Conservation (phyloP, 2,888 invertebrate species). For the Metalampra italica region DNA sequence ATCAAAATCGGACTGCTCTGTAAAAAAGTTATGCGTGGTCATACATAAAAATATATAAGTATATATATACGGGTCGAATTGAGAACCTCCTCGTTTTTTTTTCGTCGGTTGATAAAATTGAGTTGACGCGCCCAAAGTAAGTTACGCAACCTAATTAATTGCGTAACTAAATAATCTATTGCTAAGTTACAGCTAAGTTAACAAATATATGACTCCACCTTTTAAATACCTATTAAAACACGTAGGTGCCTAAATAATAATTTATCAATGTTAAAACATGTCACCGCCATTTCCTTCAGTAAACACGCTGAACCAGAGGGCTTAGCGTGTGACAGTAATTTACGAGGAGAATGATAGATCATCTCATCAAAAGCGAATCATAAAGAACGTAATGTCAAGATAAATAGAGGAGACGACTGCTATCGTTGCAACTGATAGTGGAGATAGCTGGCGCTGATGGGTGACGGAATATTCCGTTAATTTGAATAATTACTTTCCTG, state of each 20-base stretch:
- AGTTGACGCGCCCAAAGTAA: no score
- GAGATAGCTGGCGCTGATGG: slow-evolving; percentile 19
- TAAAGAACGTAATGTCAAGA: slow-evolving; percentile 21
- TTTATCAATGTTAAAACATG: neutral
- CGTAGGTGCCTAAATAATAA: neutral
- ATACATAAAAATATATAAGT: no score
- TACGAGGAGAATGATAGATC: slow-evolving; percentile 22
- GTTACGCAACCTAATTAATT: no score
- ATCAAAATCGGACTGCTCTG: no score
- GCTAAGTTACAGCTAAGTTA: no score
- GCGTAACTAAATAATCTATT: no score
- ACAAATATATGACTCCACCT: no score
- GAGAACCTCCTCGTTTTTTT: no score
- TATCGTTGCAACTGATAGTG: slow-evolving; percentile 12
- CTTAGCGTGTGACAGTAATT: slow-evolving; percentile 26
- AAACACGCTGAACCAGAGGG: slow-evolving; percentile 4
- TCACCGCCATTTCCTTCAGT: neutral
- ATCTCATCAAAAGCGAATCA: slow-evolving; percentile 5
- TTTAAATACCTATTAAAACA: neutral
- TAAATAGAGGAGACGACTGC: slow-evolving; percentile 25
- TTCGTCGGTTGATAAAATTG: no score
- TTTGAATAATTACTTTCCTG: neutral
- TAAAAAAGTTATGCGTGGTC: no score
- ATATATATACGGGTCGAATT: no score
- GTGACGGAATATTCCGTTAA: slow-evolving; percentile 6